A percentile compares a stretch with the other conserved stretches of the same genome.
Conservation (phyloP, 2,888 invertebrate genomes). For the Scelioninae gen. 1 region DNA sequence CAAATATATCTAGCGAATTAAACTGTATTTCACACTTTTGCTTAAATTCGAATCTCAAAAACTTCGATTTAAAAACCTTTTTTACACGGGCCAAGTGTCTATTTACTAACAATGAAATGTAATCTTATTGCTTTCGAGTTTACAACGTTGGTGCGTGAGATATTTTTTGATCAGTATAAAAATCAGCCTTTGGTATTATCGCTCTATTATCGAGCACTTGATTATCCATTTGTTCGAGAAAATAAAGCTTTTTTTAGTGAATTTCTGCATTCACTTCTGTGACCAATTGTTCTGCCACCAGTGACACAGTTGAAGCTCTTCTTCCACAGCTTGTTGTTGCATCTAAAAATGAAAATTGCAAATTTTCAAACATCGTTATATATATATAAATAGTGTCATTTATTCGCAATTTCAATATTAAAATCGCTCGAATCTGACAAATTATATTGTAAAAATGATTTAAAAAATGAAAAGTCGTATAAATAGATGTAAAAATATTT, state of each 20-base stretch:
- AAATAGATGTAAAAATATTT: no score
- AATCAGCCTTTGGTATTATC: conserved; percentile 42
- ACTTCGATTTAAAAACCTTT: no score
- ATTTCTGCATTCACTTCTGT: conserved; percentile 77
- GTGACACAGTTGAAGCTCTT: conserved; percentile 75
- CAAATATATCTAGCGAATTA: no score
- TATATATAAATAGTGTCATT: conserved; percentile 14
- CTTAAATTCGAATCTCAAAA: no score
- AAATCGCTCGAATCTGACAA: neutral
- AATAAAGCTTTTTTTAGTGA: conserved; percentile 62
- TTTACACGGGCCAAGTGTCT: no score
- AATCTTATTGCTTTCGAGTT: no score
- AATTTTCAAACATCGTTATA: neutral
- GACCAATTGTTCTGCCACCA: conserved; percentile 76
- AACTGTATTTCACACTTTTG: no score
- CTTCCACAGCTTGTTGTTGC: conserved; percentile 72
- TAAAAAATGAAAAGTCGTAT: no score
- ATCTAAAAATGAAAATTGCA: conserved; percentile 69
- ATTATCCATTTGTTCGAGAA: neutral
- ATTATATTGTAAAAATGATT: neutral
- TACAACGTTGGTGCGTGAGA: no score
- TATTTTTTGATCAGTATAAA: conserved; percentile 12
- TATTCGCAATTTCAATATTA: neutral
- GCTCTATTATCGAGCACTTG: neutral
- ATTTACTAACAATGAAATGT: no score